Percentiles rank a stretch among this genome's conserved stretches.
Evolutionary conservation across 2,113 vertebrate genomes (phyloP).

Genomic region (Drymodes brunneopygia): DNA sequence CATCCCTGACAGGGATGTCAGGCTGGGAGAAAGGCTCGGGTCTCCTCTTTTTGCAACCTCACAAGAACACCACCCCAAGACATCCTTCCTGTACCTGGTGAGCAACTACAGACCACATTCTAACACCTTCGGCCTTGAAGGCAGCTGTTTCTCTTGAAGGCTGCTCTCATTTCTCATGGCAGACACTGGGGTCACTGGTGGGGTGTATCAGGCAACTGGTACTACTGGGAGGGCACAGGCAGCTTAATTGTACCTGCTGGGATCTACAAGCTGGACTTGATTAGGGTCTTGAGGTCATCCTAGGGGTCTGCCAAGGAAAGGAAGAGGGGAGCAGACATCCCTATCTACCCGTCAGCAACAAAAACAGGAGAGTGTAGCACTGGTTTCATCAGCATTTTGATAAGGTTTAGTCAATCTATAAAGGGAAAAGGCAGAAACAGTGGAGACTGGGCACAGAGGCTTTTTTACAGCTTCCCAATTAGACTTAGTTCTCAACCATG

Average conservation of each 20-base stretch:
- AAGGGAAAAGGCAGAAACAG: not conserved
- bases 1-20: not conserved
- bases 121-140: not conserved
- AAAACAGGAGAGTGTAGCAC: not conserved
- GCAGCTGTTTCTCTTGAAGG: not conserved
- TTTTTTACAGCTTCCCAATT: not conserved
- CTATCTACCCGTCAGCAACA: not conserved
- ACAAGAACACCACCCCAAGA: not conserved
- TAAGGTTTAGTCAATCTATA: not conserved
- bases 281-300: not conserved
- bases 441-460: not conserved
- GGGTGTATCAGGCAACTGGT: not conserved
- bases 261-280: not conserved
- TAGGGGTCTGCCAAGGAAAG: not conserved
- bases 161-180: rapidly evolving
- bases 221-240: not conserved
- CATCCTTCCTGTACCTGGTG: not conserved
- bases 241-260: not conserved
- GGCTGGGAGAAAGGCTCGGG: rapidly evolving
- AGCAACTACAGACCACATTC: not conserved
- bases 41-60: not conserved
- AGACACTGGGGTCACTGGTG: not conserved
- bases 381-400: not conserved
- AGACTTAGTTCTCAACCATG: not conserved
- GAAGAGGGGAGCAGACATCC: not conserved